Evolutionary conservation across 2,797 vertebrate species (phyloP).

Genomic region (Eulemur albifrons): DNA sequence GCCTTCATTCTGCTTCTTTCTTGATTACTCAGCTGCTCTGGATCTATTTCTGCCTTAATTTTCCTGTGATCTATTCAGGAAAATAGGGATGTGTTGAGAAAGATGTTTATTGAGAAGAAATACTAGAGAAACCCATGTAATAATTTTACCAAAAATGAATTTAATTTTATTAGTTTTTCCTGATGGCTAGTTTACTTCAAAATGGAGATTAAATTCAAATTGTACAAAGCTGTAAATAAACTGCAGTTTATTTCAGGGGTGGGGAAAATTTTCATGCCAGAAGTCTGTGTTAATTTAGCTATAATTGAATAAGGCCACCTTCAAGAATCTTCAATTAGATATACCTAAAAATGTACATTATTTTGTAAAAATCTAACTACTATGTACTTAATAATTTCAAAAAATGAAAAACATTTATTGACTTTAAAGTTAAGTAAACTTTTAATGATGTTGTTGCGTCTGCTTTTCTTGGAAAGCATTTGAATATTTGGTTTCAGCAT

Average conservation of each 20-base stretch:
- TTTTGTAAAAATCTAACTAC: too few species aligned
- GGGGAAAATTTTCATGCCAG: too few species aligned
- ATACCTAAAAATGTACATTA: too few species aligned
- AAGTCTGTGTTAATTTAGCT: too few species aligned
- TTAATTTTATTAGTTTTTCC: neutral
- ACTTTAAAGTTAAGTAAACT: too few species aligned
- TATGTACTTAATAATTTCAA: too few species aligned
- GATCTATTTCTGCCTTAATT: neutral
- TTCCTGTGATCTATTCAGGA: neutral
- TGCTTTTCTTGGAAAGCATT: too few species aligned
- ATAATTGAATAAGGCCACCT: too few species aligned
- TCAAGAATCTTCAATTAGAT: too few species aligned
- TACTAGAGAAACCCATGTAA: neutral
- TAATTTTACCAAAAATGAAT: neutral
- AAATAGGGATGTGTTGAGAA: neutral
- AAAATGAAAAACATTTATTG: too few species aligned
- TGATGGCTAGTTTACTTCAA: neutral
- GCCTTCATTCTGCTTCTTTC: neutral
- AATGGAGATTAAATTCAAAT: neutral
- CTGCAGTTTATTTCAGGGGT: neutral
- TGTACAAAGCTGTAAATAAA: neutral
- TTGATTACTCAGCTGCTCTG: neutral
- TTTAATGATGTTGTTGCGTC: too few species aligned
- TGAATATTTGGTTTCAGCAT: too few species aligned
- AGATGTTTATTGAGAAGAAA: constrained; percentile 20